phyloP scores from a whole-genome alignment of 2,113 vertebrate genomes.

The Meriones unguiculatus region DNA sequence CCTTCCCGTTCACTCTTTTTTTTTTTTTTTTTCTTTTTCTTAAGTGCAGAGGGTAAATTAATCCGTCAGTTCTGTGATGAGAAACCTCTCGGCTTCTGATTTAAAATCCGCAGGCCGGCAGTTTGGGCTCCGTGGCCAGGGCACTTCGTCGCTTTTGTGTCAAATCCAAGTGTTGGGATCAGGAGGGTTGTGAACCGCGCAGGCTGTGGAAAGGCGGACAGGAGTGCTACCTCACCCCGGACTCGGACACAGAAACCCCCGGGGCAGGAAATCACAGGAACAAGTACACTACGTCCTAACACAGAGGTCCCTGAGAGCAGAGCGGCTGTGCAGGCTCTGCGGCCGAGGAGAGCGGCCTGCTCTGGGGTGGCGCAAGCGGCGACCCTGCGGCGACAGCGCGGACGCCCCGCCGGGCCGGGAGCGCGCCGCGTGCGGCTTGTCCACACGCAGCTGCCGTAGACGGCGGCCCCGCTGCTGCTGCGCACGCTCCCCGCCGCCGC shows the following conservation, averaged over 20 bases:
- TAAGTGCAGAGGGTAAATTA: not conserved
- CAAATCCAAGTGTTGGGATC: not conserved
- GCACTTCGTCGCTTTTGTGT: not conserved
- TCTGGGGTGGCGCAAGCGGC: fast-evolving
- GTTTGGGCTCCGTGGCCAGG: not conserved
- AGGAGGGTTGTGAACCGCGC: not conserved
- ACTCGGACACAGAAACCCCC: not conserved
- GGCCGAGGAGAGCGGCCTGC: not conserved
- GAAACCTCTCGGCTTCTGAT: not conserved
- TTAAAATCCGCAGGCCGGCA: not conserved
- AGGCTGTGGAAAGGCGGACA: not conserved
- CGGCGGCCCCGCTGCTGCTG: not conserved
- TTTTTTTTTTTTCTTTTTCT: not conserved
- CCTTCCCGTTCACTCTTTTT: not conserved
- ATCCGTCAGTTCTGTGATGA: not conserved
- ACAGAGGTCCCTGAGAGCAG: not conserved
- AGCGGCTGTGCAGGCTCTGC: not conserved
- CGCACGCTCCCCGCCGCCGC: not conserved
- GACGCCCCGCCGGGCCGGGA: fast-evolving
- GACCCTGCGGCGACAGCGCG: fast-evolving
- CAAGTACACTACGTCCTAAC: not conserved
- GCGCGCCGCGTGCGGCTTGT: not conserved
- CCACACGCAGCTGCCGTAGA: slow-evolving; percentile 62
- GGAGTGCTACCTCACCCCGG: not conserved
- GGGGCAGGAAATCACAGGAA: not conserved